Evolutionary conservation across 2,797 vertebrate species (phyloP).

Genomic region (Malurus leucopterus): DNA sequence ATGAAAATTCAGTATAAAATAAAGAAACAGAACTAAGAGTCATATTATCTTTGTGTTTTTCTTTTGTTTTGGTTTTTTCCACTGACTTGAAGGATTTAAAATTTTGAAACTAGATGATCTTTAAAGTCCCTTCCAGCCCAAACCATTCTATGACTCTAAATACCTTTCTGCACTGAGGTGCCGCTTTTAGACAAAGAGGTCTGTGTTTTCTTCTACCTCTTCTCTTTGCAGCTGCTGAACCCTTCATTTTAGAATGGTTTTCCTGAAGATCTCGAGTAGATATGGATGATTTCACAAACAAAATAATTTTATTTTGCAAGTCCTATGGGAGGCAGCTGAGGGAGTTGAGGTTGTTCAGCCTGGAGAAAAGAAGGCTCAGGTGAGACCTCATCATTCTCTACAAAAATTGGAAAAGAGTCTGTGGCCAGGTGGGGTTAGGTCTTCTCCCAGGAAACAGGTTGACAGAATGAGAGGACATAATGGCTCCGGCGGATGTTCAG

Average conservation of each 20-base stretch:
- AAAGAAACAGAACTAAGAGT: not conserved
- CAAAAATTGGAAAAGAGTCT: not conserved
- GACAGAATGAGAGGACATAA: fast-evolving
- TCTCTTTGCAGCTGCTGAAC: not conserved
- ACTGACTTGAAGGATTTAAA: not conserved
- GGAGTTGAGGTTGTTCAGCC: not conserved
- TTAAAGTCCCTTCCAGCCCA: not conserved
- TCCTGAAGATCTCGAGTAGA: not conserved
- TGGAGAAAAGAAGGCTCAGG: not conserved
- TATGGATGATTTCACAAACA: not conserved
- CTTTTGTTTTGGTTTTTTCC: not conserved
- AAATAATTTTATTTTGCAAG: not conserved
- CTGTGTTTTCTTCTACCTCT: not conserved
- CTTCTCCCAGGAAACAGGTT: not conserved
- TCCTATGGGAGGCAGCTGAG: not conserved
- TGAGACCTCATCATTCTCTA: not conserved
- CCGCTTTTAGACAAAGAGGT: not conserved
- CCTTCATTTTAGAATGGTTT: not conserved
- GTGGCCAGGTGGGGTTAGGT: not conserved
- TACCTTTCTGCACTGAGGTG: fast-evolving
- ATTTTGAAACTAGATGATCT: not conserved
- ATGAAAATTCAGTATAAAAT: not conserved
- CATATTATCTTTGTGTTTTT: not conserved
- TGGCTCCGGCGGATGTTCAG: not conserved
- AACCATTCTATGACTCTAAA: not conserved